Evolutionary conservation across 2,888 invertebrate species (phyloP), one percentile per base, ranked within the genome.

Genomic region (Trypoxylon attenuatum): DNA sequence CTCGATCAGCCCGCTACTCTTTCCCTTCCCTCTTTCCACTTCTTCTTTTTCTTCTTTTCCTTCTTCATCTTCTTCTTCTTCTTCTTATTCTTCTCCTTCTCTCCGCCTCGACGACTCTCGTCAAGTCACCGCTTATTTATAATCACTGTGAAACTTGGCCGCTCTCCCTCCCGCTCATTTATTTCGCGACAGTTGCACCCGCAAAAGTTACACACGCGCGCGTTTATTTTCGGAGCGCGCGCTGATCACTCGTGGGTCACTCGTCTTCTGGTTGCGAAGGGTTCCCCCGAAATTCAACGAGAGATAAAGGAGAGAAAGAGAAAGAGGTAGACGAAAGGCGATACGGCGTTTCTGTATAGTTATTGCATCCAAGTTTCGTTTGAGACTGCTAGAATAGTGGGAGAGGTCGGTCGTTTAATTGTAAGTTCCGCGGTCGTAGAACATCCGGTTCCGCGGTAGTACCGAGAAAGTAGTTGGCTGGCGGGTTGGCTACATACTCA

Each of bases 121-220:
- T 33, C 33, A 33, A 42, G 19, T 38, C 49, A 41, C 10, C 50
- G 55, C 49, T 60, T 61, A 61, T 60, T 69, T 65, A 60, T 60
- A 66, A 60, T 66, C 54, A 0, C 1, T 27, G 46, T 38, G 46
- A 61, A 51, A 61, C 39, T 69, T 68, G 65, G 51, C 54, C 16
- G 25, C 41, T 5, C 8, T 25, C 43, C 29, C 50, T 43, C 49
- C 27, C 18, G 50, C 49, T 43, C 49, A n/a, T 19, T 54, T 42
- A 39, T 54, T 53, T 41, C 49, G 19, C 33, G 51, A 49, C 23
- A 51, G 43, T 45, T 21, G 47, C 45, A 41, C 43, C 22, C 33
- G 42, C 46, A 25, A 45, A 42, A 39, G 47, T 16, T 5, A 5
- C n/a, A 16, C 13, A 43, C 46, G 21, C 16, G n/a, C 18, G 42